Conservation (phyloP, 1,140 invertebrate genomes). For the Brachionus rotundiformis region DNA sequence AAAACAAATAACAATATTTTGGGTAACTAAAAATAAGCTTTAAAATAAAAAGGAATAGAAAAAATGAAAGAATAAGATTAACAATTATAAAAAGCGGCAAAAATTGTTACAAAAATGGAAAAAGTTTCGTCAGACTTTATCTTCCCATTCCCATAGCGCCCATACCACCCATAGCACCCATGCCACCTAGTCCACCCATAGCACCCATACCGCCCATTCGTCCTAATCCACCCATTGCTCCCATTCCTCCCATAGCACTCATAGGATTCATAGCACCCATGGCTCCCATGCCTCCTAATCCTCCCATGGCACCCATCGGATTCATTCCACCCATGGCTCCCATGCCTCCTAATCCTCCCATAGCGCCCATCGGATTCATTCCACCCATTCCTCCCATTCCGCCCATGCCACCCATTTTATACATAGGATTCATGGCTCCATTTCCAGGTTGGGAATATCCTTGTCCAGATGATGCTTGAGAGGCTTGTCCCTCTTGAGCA, state of each 20-base stretch:
- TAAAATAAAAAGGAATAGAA: neutral
- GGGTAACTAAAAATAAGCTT: neutral
- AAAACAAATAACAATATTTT: neutral
- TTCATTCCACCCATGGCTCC: neutral
- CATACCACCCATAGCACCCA: slow-evolving; percentile 1
- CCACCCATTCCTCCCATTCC: neutral
- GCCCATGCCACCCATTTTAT: neutral
- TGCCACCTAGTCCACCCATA: neutral
- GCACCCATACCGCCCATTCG: slow-evolving; percentile 1
- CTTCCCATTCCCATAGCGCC: slow-evolving; percentile 13
- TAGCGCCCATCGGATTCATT: neutral
- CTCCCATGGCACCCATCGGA: neutral
- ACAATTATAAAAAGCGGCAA: slow-evolving; percentile 33
- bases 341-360: slow-evolving; percentile 54
- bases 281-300: neutral
- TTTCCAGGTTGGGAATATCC: neutral
- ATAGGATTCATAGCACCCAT: neutral
- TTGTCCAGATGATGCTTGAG: neutral
- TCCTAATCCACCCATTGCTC: neutral
- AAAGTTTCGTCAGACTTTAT: neutral
- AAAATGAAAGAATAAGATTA: slow-evolving; percentile 28
- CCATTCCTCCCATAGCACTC: slow-evolving; percentile 19
- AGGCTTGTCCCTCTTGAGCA: neutral
- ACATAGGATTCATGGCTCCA: neutral
- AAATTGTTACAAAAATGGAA: slow-evolving; percentile 33